Conservation (phyloP, 1,140 invertebrate species). For the Aphaenogaster floridana region DNA sequence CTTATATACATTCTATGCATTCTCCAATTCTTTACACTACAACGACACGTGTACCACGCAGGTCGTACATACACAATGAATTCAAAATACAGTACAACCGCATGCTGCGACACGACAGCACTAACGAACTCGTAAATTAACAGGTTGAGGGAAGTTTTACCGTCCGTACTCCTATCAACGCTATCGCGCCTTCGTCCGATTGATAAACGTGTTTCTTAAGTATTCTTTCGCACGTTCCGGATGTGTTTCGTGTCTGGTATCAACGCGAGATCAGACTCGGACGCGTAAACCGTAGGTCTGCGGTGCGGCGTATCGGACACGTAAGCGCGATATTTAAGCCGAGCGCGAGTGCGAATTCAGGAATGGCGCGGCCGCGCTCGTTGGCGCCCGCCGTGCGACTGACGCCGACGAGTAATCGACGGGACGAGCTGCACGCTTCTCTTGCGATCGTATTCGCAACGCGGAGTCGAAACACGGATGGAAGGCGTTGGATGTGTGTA, state of each 20-base stretch:
- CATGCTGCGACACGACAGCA: not conserved
- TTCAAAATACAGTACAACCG: not conserved
- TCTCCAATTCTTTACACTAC: not conserved
- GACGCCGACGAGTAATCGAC: not conserved
- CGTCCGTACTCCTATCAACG: not conserved
- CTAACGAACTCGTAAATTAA: not conserved
- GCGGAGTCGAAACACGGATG: not conserved
- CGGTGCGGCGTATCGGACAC: too few relatives aligned
- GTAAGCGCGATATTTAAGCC: not conserved
- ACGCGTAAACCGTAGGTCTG: not conserved
- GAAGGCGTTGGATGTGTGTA: too few relatives aligned
- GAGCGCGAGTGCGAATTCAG: not conserved
- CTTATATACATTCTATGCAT: not conserved
- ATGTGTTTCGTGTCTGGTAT: not conserved
- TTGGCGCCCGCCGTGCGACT: constrained; percentile 18
- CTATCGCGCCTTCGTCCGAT: not conserved
- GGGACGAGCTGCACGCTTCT: not conserved
- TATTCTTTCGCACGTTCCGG: not conserved
- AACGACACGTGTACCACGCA: not conserved
- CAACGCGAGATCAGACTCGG: not conserved
- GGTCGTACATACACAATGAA: not conserved
- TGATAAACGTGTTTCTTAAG: not conserved
- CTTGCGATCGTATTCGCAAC: not conserved
- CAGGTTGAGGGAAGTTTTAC: not conserved
- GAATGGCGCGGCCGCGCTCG: not conserved